These are phyloP conservation scores for Agelaius tricolor DNA, from an alignment of 2,113 vertebrate genomes.

Conservation along the genomic window DNA sequence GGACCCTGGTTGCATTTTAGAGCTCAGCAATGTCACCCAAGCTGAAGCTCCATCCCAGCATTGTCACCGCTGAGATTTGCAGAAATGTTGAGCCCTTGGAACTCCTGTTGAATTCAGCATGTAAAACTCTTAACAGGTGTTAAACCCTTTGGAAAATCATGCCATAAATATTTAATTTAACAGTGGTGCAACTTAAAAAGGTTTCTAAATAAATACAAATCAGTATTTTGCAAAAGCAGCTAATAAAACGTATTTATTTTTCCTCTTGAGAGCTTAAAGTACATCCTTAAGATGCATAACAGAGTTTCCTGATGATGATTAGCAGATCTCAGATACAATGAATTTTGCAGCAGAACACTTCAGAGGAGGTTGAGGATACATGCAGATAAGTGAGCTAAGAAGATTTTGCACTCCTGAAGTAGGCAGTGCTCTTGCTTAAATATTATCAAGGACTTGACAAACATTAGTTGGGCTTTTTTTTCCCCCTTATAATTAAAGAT, in stretches of 20 bases:
- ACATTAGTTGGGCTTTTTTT: slow-evolving; percentile 13
- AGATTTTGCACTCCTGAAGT: slow-evolving; percentile 10
- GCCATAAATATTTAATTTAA: slow-evolving; percentile 67
- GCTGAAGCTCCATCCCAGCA: not conserved
- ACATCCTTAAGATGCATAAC: slow-evolving; percentile 50
- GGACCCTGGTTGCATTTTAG: not conserved
- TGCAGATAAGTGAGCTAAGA: not conserved
- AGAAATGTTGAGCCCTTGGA: not conserved
- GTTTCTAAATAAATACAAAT: slow-evolving; percentile 64
- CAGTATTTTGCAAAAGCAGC: slow-evolving; percentile 67
- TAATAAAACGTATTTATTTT: slow-evolving; percentile 69
- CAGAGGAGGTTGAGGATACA: not conserved
- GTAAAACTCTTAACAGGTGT: slow-evolving; percentile 34
- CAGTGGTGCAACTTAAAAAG: slow-evolving; percentile 61
- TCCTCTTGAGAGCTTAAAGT: slow-evolving; percentile 59
- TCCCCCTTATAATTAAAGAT: slow-evolving; percentile 32
- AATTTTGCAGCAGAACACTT: slow-evolving; percentile 49
- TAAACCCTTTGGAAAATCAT: slow-evolving; percentile 46
- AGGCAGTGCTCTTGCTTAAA: slow-evolving; percentile 16
- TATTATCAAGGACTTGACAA: slow-evolving; percentile 47
- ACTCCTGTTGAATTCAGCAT: not conserved
- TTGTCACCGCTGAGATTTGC: not conserved
- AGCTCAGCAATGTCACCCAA: not conserved
- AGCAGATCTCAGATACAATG: slow-evolving; percentile 30
- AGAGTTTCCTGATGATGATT: slow-evolving; percentile 60